A percentile compares a stretch with the other conserved stretches of the same genome.
These are phyloP conservation scores for Ostrea denselamellosa DNA, from an alignment of 1,140 invertebrate species.

Conservation along the genomic window DNA sequence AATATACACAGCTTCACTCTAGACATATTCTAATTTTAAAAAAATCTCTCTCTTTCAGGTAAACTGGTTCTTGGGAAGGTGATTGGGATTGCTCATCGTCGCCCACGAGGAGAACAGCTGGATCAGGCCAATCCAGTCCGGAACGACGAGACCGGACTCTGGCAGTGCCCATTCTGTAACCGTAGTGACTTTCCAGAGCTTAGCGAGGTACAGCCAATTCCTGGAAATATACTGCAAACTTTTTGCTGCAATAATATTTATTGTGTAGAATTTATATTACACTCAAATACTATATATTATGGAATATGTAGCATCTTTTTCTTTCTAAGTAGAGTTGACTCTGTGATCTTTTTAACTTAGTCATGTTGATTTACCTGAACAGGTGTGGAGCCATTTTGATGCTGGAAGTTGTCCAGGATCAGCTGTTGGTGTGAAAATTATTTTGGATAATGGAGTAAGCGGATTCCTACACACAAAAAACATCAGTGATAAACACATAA, in stretches of 20 bases:
- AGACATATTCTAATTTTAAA: too few species aligned
- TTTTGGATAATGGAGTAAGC: slow-evolving; percentile 95
- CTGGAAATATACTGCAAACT: not conserved
- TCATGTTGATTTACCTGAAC: slow-evolving; percentile 33
- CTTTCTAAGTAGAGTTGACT: too few species aligned
- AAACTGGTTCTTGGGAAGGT: slow-evolving; percentile 80
- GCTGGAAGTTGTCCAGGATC: slow-evolving; percentile 96
- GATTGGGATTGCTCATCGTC: slow-evolving; percentile 85
- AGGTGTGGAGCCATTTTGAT: slow-evolving; percentile 98
- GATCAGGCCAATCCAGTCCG: slow-evolving; percentile 96
- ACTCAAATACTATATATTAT: too few species aligned
- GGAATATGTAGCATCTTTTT: too few species aligned
- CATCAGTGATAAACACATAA: slow-evolving; percentile 95
- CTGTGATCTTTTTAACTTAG: not conserved
- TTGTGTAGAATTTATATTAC: too few species aligned
- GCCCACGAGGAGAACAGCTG: slow-evolving; percentile 94
- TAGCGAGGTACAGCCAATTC: slow-evolving; percentile 84
- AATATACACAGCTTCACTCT: too few species aligned
- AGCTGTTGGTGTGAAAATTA: slow-evolving; percentile 92
- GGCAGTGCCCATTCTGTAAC: slow-evolving; percentile 98
- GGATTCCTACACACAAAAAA: slow-evolving; percentile 98
- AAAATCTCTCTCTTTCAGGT: slow-evolving; percentile 66
- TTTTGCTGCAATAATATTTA: too few species aligned
- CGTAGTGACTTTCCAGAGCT: slow-evolving; percentile 97
- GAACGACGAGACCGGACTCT: slow-evolving; percentile 95